Base-by-base conservation (phyloP, 2,113 vertebrate genomes). In the Microcebus murinus region DNA sequence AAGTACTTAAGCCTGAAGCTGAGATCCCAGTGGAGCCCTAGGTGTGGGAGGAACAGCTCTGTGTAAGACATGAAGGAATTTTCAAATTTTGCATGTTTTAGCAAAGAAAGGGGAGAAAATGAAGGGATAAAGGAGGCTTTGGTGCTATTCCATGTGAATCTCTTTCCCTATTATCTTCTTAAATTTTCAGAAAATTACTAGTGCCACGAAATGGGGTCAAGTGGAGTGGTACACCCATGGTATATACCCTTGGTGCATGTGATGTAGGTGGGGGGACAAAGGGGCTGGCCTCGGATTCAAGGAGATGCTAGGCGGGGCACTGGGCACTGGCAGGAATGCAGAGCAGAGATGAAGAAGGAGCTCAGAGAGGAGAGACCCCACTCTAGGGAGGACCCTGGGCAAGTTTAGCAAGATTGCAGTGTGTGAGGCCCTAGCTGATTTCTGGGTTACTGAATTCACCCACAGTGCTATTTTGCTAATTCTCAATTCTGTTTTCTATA, bases 11-110 rank as follows among this genome's bases (percentile, higher is more conserved):
- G 91, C 87, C 79, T 95, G 77, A 74, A 95, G 82, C 93, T 91
- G 93, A 97, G 96, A 95, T 97, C 91, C 83, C 89, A 71, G 68
- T 63, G 88, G 90, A 95, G 86, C 85, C 57, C 52, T 73, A 55
- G 81, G 42, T 92, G 91, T 97, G 89, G 96, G 97, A 76, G 93
- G 93, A 90, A 84, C 10, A 91, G 93, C 71, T 95, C 91, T 95
- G 70, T 8, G 27, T 87, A 57, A 94, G 94, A 85, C 29, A 65
- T 55, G 83, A 92, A 85, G 57, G 42, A 83, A 90, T 76, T 77
- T 90, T 67, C 81, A 77, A 88, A 85, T 96, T 96, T 63, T 82
- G 39, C 91, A 63, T 63, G 31, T 77, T 94, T 29, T 23, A 63
- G 70, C 65, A 82, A 36, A 68, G 76, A 92, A 0, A 27, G 27